A percentile compares a stretch with the other conserved stretches of the same genome.
phyloP scores from a whole-genome alignment of 2,888 invertebrate genomes.

The Neria commutata region DNA sequence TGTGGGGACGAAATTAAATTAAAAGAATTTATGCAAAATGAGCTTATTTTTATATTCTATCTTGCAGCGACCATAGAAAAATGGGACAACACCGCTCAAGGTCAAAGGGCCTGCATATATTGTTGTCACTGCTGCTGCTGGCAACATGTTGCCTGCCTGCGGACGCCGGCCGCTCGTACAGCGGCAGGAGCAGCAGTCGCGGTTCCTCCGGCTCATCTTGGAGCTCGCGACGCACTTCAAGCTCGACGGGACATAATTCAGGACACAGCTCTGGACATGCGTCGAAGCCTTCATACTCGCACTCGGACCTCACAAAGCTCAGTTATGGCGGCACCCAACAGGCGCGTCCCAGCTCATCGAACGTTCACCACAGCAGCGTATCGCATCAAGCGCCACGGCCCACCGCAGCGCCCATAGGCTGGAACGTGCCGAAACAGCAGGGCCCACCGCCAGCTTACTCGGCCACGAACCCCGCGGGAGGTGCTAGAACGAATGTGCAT shows the following conservation, averaged over 20 bases:
- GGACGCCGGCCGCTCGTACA: conserved; percentile 44
- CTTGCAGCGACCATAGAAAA: too few species aligned
- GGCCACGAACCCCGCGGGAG: conserved; percentile 50
- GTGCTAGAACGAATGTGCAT: conserved; percentile 54
- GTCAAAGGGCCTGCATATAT: too few species aligned
- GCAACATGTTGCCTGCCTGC: conserved; percentile 25
- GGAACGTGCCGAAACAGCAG: conserved; percentile 56
- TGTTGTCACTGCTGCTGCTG: too few species aligned
- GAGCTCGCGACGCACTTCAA: conserved; percentile 27
- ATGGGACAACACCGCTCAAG: too few species aligned
- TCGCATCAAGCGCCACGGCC: conserved; percentile 20
- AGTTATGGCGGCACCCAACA: conserved; percentile 46
- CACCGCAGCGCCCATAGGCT: conserved; percentile 48
- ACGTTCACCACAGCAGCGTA: conserved; percentile 24
- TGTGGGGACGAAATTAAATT: too few species aligned
- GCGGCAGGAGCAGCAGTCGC: conserved; percentile 38
- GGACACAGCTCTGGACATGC: not conserved
- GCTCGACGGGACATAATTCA: conserved; percentile 18
- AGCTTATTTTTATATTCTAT: too few species aligned
- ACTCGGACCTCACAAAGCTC: conserved; percentile 43
- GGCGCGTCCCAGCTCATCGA: conserved; percentile 40
- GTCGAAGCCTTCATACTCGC: conserved; percentile 27
- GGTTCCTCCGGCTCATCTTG: conserved; percentile 31
- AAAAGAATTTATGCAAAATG: too few species aligned
- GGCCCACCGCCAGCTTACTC: conserved; percentile 60